Evolutionary conservation across 2,888 invertebrate genomes (phyloP), one percentile per base, ranked within the genome.

Genomic region (Apamea monoglypha): DNA sequence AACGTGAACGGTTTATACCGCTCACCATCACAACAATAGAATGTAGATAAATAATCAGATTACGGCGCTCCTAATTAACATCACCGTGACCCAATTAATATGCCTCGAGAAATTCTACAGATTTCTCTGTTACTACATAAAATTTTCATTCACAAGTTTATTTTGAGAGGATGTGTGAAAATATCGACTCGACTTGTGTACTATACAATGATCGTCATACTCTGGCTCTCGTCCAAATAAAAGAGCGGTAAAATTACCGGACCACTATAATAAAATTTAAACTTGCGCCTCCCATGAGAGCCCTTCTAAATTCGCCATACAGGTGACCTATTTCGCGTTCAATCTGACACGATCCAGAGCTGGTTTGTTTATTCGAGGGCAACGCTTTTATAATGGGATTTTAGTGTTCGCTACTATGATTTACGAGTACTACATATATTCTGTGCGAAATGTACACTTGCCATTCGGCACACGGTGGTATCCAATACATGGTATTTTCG

Each of bases 291-390:
- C 89, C 91, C 90, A 89, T 87, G 90, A 94, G 93, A 90, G 94
- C 94, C 93, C 94, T 95, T 93, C 93, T 92, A 93, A 93, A 94
- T 91, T 85, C 83, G 86, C 91, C 91, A 87, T 83, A 86, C 80
- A 80, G 90, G 89, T 92, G 94, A 93, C 94, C 95, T 89, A 93
- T 90, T 94, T 94, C 80, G 77, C 83, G 76, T 79, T 81, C 82
- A 84, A 91, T 91, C 88, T 92, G 85, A 91, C 84, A 85, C 91
- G 76, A 88, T 74, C 76, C 84, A 76, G 74, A 80, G 89, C 84
- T 73, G 67, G 63, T 83, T 82, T 82, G 80, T 82, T 80, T 87
- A 83, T 84, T 76, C 75, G 75, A 82, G 80, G 80, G 81, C 76
- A 84, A 81, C 78, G 83, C 63, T 83, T 88, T 79, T 85, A 79